Base-by-base conservation (phyloP, 2,888 invertebrate genomes). In the Meandrusa payeni region DNA sequence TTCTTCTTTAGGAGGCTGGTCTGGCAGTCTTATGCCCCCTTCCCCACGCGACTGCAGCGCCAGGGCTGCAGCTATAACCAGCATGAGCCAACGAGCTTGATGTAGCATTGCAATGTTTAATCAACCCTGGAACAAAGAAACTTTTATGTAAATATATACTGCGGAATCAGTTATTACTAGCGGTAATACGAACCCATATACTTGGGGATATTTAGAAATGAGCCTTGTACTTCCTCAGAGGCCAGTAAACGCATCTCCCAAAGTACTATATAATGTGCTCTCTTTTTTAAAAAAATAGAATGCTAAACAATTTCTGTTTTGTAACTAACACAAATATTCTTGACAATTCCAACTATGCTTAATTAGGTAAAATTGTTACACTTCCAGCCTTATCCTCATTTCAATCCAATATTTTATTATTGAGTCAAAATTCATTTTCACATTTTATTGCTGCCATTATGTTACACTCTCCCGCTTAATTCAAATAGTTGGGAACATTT, bases 21-120 rank as follows among this genome's bases (percentile, higher is more conserved):
- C 88, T 3, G 91, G 91, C n/a, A 91, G 65, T 38, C 90, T 74
- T 50, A 91, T 68, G 17, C 89, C 90, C 23, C 91, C 91, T n/a
- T 90, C 90, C 19, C 90, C 90, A 50, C 83, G 72, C 41, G 90
- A 86, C 68, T 90, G 90, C 69, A 91, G 82, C 68, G 90, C 88
- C 58, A 91, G 56, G 3, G 77, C 72, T 4, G 90, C 82, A 33
- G 86, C 78, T 51, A 89, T 74, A 3, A 82, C 75, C 51, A 90
- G 56, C 74, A 89, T 85, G 54, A 89, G 64, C 90, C 91, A 91
- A 63, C 88, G 79, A 15, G 82, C 79, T 60, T 80, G 75, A 46
- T 69, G 59, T 58, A 82, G 51, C 69, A 71, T 83, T 36, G 45
- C 67, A 41, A 32, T 28, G 41, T 45, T 52, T 60, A 60, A 53